Evolutionary conservation across 1,140 invertebrate genomes (phyloP).

Genomic region (Trichoplusia ni): DNA sequence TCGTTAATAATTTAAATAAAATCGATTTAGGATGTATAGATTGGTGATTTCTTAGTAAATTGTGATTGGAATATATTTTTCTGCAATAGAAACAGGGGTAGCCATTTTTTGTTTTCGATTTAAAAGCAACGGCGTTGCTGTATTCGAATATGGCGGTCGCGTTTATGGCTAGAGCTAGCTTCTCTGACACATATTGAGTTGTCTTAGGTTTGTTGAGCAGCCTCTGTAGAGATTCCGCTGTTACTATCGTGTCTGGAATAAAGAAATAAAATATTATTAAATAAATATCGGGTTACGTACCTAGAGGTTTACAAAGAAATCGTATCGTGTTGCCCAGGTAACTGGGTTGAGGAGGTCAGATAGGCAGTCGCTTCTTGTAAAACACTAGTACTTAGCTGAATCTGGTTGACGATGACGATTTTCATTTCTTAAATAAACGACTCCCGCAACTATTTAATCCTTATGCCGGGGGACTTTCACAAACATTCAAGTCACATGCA

Average conservation of each 20-base stretch:
- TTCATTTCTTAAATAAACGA: no score
- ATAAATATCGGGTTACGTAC: no score
- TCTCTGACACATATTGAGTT: slow-evolving; percentile 58
- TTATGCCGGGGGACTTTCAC: background rate
- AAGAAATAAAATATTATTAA: no score
- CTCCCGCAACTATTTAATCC: no score
- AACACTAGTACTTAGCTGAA: no score
- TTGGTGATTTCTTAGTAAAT: slow-evolving; percentile 45
- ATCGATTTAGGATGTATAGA: slow-evolving; percentile 37
- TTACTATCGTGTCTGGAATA: slow-evolving; percentile 54
- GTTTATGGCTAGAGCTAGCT: slow-evolving; percentile 59
- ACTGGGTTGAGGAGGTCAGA: no score
- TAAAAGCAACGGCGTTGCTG: slow-evolving; percentile 64
- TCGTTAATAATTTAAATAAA: slow-evolving; percentile 45
- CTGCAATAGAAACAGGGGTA: slow-evolving; percentile 71
- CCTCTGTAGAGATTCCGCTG: slow-evolving; percentile 46
- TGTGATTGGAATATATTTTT: slow-evolving; percentile 46
- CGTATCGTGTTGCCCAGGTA: no score
- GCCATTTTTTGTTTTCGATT: slow-evolving; percentile 55
- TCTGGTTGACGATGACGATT: no score
- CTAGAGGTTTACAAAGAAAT: no score
- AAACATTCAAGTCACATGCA: no score
- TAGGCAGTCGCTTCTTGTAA: no score
- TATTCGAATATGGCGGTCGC: slow-evolving; percentile 51
- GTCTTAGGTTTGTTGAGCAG: slow-evolving; percentile 13